A percentile compares a stretch with the other conserved stretches of the same genome.
Evolutionary conservation across 2,113 vertebrate species (phyloP).

Genomic region (Cricetomys ansorgei): DNA sequence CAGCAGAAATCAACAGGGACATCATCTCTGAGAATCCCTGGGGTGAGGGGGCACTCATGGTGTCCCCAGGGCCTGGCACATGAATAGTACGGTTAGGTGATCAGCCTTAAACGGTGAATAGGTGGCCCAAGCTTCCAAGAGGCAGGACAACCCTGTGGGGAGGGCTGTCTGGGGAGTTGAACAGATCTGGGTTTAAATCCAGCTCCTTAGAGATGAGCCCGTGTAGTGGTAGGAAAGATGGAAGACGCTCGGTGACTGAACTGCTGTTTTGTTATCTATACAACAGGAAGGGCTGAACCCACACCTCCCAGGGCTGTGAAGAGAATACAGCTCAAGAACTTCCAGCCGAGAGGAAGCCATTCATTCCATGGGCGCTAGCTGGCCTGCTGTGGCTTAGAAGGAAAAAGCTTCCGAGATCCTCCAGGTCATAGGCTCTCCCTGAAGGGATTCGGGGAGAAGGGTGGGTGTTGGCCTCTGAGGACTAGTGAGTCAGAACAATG

Average conservation of each 20-base stretch:
- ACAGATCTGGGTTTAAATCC: background rate
- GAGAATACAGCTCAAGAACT: background rate
- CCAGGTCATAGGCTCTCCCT: background rate
- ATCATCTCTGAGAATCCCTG: background rate
- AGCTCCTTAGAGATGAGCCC: background rate
- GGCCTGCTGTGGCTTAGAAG: background rate
- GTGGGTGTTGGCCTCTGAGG: background rate
- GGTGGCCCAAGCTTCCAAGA: background rate
- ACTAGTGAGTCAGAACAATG: too few relatives aligned
- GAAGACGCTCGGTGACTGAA: background rate
- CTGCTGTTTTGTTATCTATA: background rate
- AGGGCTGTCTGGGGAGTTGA: too few relatives aligned
- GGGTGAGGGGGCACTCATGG: background rate
- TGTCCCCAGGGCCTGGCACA: background rate
- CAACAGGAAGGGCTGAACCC: background rate
- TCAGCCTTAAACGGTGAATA: fast-evolving
- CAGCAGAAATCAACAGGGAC: background rate
- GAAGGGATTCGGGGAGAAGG: background rate
- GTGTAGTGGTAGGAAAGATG: background rate
- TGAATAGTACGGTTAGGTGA: background rate
- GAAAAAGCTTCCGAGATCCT: background rate
- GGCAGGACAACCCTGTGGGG: background rate
- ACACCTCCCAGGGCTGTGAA: background rate
- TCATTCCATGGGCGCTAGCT: background rate
- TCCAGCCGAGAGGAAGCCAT: background rate